Percentiles rank a stretch among this genome's conserved stretches.
phyloP scores from a whole-genome alignment of 2,888 invertebrate species.

The Blomia tropicalis region DNA sequence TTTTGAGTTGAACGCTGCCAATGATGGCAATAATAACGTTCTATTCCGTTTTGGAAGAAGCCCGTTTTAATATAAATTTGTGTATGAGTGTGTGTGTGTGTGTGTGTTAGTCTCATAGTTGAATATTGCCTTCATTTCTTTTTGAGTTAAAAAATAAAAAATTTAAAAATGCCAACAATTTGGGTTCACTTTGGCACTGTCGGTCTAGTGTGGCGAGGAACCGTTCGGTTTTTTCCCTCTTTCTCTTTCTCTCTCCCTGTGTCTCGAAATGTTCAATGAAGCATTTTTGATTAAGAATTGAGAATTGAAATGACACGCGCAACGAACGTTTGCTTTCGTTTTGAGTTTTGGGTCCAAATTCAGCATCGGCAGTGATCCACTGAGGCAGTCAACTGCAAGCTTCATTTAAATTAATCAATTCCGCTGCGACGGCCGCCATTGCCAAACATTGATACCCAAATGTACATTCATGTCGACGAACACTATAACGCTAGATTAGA shows the following conservation, averaged over 20 bases:
- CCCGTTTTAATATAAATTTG: too few species aligned
- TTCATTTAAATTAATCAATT: conserved; percentile 14
- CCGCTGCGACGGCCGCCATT: not conserved
- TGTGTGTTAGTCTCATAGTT: too few species aligned
- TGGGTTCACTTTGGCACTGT: conserved; percentile 2
- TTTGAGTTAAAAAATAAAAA: not conserved
- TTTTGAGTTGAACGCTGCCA: not conserved
- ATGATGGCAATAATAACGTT: conserved; percentile 6
- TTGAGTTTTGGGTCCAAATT: not conserved
- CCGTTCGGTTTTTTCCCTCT: not conserved
- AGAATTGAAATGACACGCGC: conserved; percentile 15
- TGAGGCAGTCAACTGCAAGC: not conserved
- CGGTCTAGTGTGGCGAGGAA: too few species aligned
- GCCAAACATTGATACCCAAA: too few species aligned
- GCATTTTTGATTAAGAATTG: conserved; percentile 15
- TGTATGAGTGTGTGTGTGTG: too few species aligned
- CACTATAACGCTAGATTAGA: conserved; percentile 12
- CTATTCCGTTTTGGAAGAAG: too few species aligned
- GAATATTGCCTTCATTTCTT: too few species aligned
- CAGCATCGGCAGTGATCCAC: too few species aligned
- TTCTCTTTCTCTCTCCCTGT: conserved; percentile 2
- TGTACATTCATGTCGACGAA: not conserved
- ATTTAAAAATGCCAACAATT: conserved; percentile 15
- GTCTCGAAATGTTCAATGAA: conserved; percentile 5
- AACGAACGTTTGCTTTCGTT: not conserved